A percentile compares a stretch with the other conserved stretches of the same genome.
Conservation (phyloP, 2,888 invertebrate genomes). For the Pomacea canaliculata region DNA sequence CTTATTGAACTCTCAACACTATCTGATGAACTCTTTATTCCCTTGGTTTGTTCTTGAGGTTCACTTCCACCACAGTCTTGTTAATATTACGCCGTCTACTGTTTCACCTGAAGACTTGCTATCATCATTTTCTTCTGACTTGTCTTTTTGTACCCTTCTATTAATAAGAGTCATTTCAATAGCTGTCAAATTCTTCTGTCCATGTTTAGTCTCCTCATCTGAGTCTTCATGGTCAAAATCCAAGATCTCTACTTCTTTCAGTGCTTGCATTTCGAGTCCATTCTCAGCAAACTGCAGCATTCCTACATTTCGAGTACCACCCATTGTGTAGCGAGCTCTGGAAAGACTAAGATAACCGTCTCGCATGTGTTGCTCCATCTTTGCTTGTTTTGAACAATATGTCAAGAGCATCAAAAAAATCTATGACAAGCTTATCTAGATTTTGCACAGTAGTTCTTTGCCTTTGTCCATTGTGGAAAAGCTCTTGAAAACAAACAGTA, state of each 20-base stretch:
- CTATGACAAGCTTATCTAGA: conserved; percentile 13
- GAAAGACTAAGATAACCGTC: conserved; percentile 29
- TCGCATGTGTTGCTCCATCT: conserved; percentile 18
- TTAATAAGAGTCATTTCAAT: conserved; percentile 5
- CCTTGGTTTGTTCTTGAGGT: not conserved
- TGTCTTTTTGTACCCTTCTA: not conserved
- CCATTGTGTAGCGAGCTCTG: conserved; percentile 31
- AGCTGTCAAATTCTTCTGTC: not conserved
- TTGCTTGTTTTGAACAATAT: conserved; percentile 12
- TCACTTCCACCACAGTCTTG: not conserved
- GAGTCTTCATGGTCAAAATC: not conserved
- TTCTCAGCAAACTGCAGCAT: conserved; percentile 20
- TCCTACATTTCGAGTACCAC: conserved; percentile 27
- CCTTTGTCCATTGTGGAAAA: not conserved
- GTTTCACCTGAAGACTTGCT: not conserved
- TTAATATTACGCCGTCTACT: not conserved
- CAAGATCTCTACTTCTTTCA: not conserved
- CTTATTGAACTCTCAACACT: not conserved
- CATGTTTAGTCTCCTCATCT: not conserved
- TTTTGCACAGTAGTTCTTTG: not conserved
- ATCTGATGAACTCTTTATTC: not conserved
- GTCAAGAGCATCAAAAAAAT: conserved; percentile 13
- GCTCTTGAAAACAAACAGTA: too few species aligned
- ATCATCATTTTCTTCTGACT: not conserved
- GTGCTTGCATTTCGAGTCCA: conserved; percentile 14